Evolutionary conservation across 2,797 vertebrate genomes (phyloP), one percentile per base, ranked within the genome.

Genomic region (Poecile montanus): DNA sequence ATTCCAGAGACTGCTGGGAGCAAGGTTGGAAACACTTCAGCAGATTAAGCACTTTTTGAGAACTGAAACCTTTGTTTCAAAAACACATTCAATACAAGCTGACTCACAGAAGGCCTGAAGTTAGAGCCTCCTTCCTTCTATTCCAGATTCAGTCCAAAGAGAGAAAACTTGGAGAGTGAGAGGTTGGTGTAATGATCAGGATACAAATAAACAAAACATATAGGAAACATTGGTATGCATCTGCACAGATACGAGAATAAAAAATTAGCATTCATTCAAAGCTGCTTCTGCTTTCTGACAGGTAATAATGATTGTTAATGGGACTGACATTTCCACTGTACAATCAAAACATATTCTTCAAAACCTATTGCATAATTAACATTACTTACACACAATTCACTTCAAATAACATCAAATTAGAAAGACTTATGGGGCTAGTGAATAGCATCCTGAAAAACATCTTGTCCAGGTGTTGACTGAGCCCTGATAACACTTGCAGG

Each of bases 271-370:
- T 93, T 97, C 96, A 87, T 47, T 65, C 82, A 92, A 88, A 94
- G 80, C 86, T 72, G 10, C 77, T 95, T 73, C 94, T 94, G 67
- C 84, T 86, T 95, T 80, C 87, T 95, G 92, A 94, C 96, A 96
- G 95, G 91, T 95, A 97, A 96, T 96, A 94, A 96, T 91, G 94
- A 96, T 76, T 91, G 96, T 95, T 98, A 97, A 98, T 97, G 97
- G 97, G 94, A 84, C 89, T 97, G 97, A 97, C 97, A 98, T 98
- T 97, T 97, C 91, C 91, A 88, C 81, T 82, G 79, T 80, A 96
- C 81, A 79, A 84, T 72, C 91, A 96, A 97, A 96, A 96, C 94
- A 88, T 94, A 78, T 97, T 97, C 91, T 96, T 97, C 95, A 96
- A 95, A 97, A 95, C 65, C 88, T 91, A 51, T 86, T 78, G 63